Base-by-base conservation (phyloP, 92 coral and sea anemone species). In the Epizoanthus scotinus region DNA sequence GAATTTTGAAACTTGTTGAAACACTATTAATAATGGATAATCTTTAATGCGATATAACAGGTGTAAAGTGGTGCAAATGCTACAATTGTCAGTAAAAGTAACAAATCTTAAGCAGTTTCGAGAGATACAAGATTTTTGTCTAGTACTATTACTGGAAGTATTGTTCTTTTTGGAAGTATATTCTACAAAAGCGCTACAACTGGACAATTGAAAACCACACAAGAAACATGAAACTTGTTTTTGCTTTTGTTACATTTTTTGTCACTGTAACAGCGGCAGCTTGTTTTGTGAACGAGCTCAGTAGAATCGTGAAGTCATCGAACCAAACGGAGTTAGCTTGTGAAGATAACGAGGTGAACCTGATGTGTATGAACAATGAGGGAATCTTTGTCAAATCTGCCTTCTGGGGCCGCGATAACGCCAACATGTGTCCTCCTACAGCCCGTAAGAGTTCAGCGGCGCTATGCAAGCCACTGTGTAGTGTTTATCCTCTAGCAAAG, bases 361-460 rank as follows among this genome's bases (percentile, higher is more conserved):
- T 84, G 18, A 84, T 84, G 87, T 84, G 87, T 40, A 57, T 69
- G 22, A 55, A 25, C 29, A 73, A 78, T 21, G 78, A 77, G 28
- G 87, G 87, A 13, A 84, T 84, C 27, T 57, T 47, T 24, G 63
- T 84, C 2, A 57, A 40, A 44, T 77, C 87, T 17, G 87, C 87
- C 2, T 84, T 84, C 29, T 84, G 87, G 87, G 87, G 87, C 9
- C 83, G 87, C 2, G 63, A 84, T 24, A 77, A 84, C 55, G 59
- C 83, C 5, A 60, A 52, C 14, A 84, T 59, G 8, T 84, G 87
- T 29, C 70, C 83, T 34, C n/a, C 60, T 4, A 24, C 47, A 25
- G 62, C 26, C 42, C 9, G 56, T 60, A 38, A 25, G 56, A 84
- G 77, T 59, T 75, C 83, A 21, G 27, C 71, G 13, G 71, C 71